phyloP scores from a whole-genome alignment of 2,113 vertebrate species.

The Montifringilla adamsi region DNA sequence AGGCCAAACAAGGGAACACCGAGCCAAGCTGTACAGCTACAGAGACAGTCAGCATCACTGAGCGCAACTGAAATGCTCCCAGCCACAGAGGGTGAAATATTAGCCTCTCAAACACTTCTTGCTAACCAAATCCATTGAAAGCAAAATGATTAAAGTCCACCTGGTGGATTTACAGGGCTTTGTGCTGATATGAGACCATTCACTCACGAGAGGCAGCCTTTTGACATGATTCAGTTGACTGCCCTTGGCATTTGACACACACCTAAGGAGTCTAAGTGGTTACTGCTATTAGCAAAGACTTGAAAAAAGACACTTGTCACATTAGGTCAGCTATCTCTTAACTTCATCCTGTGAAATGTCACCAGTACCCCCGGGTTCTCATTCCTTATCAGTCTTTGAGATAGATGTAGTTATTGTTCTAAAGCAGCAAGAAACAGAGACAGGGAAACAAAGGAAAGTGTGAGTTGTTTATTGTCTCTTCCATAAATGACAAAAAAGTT shows the following conservation, averaged over 20 bases:
- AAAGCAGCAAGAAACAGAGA: conserved; percentile 18
- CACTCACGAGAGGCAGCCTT: conserved; percentile 39
- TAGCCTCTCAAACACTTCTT: conserved; percentile 32
- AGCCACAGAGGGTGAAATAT: background rate
- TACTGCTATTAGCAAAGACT: conserved; percentile 70
- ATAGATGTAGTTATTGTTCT: conserved; percentile 50
- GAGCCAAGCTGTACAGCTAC: background rate
- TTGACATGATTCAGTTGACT: conserved; percentile 56
- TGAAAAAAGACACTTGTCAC: conserved; percentile 70
- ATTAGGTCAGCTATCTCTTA: conserved; percentile 67
- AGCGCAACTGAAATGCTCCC: background rate
- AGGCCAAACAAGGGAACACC: background rate
- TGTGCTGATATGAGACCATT: conserved; percentile 62
- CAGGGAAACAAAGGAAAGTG: background rate
- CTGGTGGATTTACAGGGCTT: conserved; percentile 65
- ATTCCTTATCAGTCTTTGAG: conserved; percentile 49
- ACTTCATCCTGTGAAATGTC: conserved; percentile 71
- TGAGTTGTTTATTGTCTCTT: background rate
- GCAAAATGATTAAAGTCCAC: conserved; percentile 61
- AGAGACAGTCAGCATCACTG: background rate
- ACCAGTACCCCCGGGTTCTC: conserved; percentile 52
- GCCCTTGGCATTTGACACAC: conserved; percentile 60
- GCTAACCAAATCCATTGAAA: conserved; percentile 57
- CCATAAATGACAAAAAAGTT: background rate
- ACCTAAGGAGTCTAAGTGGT: conserved; percentile 65